phyloP scores from a whole-genome alignment of 2,113 vertebrate genomes.

The Smithornis capensis region DNA sequence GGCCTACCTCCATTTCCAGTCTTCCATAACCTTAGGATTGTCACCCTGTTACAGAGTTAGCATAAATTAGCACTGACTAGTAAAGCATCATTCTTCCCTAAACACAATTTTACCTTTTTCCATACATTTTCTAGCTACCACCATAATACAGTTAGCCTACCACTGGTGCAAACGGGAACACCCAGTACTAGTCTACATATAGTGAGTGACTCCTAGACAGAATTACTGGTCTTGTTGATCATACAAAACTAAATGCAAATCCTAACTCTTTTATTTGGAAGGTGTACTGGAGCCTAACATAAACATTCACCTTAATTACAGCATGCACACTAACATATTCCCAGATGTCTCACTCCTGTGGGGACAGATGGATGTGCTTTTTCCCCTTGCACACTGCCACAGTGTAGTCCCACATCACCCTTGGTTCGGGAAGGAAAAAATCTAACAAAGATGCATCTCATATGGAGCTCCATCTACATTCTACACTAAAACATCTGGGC shows the following conservation, averaged over 20 bases:
- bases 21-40: constrained; percentile 36
- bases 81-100: background rate
- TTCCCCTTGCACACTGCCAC: background rate
- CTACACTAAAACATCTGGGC: background rate
- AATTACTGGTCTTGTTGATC: background rate
- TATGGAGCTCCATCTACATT: background rate
- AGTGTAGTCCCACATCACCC: background rate
- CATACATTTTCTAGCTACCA: background rate
- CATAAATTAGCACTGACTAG: background rate
- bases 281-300: background rate
- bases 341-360: background rate
- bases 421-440: background rate
- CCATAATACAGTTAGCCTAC: background rate
- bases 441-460: background rate
- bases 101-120: background rate
- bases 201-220: background rate
- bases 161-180: background rate
- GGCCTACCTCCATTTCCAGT: background rate
- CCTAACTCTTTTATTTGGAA: background rate
- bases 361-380: background rate
- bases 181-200: background rate
- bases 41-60: background rate
- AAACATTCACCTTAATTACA: background rate
- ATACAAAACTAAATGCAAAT: background rate
- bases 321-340: background rate